phyloP scores from a whole-genome alignment of 2,113 vertebrate genomes.

The Pterocles gutturalis region DNA sequence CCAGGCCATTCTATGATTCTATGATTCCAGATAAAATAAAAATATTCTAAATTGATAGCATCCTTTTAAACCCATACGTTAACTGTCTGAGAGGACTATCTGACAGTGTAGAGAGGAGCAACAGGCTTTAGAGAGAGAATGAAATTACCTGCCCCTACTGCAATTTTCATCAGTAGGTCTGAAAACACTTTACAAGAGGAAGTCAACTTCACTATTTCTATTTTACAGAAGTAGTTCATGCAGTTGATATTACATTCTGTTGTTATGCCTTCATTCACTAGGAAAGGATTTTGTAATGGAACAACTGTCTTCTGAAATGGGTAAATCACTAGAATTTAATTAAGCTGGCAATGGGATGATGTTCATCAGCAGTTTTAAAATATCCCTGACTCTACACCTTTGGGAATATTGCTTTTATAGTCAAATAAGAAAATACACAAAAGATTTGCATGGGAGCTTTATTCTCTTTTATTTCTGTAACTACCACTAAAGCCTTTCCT shows the following conservation, averaged over 20 bases:
- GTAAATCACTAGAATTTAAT: constrained; percentile 3
- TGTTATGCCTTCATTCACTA: neutral
- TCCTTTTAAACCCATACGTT: neutral
- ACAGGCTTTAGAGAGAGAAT: neutral
- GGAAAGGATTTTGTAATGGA: neutral
- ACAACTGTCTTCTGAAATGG: neutral
- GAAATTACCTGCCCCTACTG: neutral
- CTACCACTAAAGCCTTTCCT: constrained; percentile 15
- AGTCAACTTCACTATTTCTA: neutral
- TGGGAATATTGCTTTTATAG: constrained; percentile 15
- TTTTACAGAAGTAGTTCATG: neutral
- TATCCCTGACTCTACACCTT: neutral
- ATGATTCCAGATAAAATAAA: neutral
- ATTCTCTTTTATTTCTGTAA: constrained; percentile 26
- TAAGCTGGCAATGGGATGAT: constrained; percentile 1
- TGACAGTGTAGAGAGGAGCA: neutral
- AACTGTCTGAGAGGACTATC: neutral
- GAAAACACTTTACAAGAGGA: neutral
- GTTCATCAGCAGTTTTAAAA: constrained; percentile 20
- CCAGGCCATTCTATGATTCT: too few relatives aligned
- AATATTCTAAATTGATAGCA: neutral
- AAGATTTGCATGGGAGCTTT: constrained; percentile 42
- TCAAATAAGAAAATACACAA: constrained; percentile 14
- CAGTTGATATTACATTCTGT: neutral
- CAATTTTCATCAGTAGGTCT: neutral